These are phyloP conservation scores for Ptiloglossa arizonensis DNA, from an alignment of 1,140 invertebrate genomes.

Conservation along the genomic window DNA sequence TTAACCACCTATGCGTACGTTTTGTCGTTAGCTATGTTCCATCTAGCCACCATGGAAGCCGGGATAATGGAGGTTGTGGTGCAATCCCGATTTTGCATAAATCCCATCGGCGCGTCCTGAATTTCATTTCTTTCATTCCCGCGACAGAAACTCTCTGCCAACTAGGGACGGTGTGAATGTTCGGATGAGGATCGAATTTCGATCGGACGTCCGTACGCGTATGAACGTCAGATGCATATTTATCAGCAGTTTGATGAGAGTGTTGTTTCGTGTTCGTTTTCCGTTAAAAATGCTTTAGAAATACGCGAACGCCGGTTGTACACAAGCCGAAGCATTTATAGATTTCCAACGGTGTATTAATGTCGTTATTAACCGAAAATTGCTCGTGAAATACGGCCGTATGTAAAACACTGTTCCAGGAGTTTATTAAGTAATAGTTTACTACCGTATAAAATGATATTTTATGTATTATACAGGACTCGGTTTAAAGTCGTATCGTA, in stretches of 20 bases:
- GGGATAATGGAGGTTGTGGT: constrained; percentile 13
- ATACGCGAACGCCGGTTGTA: neutral
- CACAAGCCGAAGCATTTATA: neutral
- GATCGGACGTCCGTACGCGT: neutral
- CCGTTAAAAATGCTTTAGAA: neutral
- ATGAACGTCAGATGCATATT: neutral
- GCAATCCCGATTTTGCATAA: constrained; percentile 42
- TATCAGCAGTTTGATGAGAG: constrained; percentile 13
- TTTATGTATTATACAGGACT: too few species aligned
- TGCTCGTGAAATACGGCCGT: too few species aligned
- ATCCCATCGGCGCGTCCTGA: constrained; percentile 19
- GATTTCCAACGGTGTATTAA: neutral
- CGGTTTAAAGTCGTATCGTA: too few species aligned
- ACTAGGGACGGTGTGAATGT: neutral
- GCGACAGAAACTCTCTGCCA: neutral
- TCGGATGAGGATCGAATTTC: constrained; percentile 25
- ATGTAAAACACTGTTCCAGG: too few species aligned
- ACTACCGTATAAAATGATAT: too few species aligned
- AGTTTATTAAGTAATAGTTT: too few species aligned
- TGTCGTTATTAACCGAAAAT: too few species aligned
- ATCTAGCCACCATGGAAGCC: neutral
- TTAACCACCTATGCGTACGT: constrained; percentile 8
- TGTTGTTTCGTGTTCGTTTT: constrained; percentile 6
- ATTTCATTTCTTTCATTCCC: constrained; percentile 28
- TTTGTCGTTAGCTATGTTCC: neutral